Conservation (phyloP, 2,888 invertebrate genomes). For the Coleophora flavipennella region DNA sequence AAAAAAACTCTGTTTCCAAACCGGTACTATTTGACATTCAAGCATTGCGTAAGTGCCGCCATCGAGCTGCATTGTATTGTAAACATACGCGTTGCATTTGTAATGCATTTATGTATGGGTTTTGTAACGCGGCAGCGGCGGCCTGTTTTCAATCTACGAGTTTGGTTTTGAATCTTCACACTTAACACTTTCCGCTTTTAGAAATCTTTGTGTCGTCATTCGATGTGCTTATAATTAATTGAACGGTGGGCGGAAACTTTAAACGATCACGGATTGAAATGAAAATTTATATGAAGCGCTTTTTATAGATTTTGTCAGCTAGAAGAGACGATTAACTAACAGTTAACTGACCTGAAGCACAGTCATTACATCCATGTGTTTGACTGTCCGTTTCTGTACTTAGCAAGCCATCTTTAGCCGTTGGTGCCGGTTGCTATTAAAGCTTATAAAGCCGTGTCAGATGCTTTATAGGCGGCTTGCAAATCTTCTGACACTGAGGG, state of each 20-base stretch:
- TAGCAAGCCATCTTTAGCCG: no score
- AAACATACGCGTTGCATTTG: constrained; percentile 25
- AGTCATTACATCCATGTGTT: no score
- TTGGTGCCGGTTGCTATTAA: no score
- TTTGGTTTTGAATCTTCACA: neutral
- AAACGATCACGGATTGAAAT: constrained; percentile 4
- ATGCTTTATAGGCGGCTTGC: no score
- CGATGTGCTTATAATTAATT: neutral
- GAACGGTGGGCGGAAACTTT: no score
- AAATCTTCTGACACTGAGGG: no score
- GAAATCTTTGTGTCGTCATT: neutral
- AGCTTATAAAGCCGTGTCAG: no score
- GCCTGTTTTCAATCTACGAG: no score
- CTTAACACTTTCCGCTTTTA: neutral
- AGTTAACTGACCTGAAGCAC: no score
- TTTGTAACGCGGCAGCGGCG: constrained; percentile 22
- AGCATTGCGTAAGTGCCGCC: constrained; percentile 44
- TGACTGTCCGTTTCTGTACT: no score
- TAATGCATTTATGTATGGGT: constrained; percentile 38
- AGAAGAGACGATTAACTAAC: no score
- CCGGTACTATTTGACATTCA: constrained; percentile 51
- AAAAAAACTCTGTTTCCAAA: constrained; percentile 45
- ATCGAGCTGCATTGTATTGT: constrained; percentile 9
- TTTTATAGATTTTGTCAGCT: constrained; percentile 1
- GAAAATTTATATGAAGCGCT: constrained; percentile 2